These are phyloP conservation scores for Scomberomorus guttatus DNA, from an alignment of 2,797 vertebrate species.

Conservation along the genomic window DNA sequence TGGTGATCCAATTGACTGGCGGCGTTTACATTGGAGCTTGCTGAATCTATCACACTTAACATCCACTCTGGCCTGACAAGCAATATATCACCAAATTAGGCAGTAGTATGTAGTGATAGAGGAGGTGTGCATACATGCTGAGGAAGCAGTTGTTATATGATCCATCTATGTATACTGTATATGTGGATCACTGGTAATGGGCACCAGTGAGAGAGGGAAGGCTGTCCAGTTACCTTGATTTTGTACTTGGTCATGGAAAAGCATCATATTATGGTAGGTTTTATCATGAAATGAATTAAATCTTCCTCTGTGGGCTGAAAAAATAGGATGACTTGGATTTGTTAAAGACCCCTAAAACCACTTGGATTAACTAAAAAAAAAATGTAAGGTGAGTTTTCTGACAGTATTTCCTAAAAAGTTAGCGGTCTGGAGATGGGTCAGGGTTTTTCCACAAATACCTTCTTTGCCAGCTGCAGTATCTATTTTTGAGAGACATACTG, in stretches of 20 bases:
- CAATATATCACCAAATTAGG: slow-evolving; percentile 49
- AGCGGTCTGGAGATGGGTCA: no score
- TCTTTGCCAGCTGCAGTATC: no score
- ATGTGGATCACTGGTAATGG: not conserved
- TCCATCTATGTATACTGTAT: slow-evolving; percentile 1
- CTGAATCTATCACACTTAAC: slow-evolving; percentile 62
- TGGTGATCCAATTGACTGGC: slow-evolving; percentile 12
- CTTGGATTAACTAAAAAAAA: no score
- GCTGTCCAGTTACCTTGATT: not conserved
- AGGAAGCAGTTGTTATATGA: slow-evolving; percentile 1
- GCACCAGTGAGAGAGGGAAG: not conserved
- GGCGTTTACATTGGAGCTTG: slow-evolving; percentile 19
- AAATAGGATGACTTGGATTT: no score
- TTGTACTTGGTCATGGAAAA: not conserved
- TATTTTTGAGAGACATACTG: no score
- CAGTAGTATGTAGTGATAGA: slow-evolving; percentile 7
- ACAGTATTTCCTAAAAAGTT: no score
- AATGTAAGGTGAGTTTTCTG: no score
- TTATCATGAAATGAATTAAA: no score
- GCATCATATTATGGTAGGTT: not conserved
- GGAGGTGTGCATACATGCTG: slow-evolving; percentile 4
- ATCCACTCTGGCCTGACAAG: slow-evolving; percentile 37
- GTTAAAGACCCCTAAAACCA: no score
- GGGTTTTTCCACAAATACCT: no score
- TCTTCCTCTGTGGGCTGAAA: no score